phyloP scores from a whole-genome alignment of 2,797 vertebrate genomes.

The Chrosomus eos region DNA sequence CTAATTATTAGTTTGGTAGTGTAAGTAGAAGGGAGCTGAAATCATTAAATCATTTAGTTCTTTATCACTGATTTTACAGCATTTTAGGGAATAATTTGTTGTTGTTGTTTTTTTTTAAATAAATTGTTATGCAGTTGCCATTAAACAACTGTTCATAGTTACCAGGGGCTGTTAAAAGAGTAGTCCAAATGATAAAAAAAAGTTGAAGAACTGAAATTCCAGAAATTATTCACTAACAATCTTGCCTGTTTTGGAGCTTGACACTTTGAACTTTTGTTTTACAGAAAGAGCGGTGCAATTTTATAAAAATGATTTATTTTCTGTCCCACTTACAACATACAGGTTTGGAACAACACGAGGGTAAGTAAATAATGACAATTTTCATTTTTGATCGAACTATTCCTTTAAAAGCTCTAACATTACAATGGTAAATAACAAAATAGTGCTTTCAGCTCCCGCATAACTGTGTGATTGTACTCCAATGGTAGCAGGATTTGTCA shows the following conservation, averaged over 20 bases:
- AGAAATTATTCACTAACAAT: background rate
- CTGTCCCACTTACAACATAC: background rate
- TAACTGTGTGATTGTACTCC: background rate
- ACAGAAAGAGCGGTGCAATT: background rate
- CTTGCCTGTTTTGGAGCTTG: background rate
- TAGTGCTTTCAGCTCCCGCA: background rate
- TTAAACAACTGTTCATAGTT: background rate
- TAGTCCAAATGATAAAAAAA: background rate
- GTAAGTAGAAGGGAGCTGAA: background rate
- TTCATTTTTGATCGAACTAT: background rate
- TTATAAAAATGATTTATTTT: background rate
- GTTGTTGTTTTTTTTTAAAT: background rate
- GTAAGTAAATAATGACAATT: background rate
- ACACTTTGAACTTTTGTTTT: background rate
- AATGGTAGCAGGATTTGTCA: constrained; percentile 3
- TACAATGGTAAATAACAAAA: constrained; percentile 7
- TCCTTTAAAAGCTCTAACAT: background rate
- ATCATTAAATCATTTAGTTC: background rate
- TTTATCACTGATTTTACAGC: background rate
- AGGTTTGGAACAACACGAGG: background rate
- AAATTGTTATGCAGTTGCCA: background rate
- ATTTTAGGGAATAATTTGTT: background rate
- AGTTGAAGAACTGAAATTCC: background rate
- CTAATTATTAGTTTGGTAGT: background rate
- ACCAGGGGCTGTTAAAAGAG: background rate